Base-by-base conservation (phyloP, 2,888 invertebrate species). In the Xestia xanthographa region DNA sequence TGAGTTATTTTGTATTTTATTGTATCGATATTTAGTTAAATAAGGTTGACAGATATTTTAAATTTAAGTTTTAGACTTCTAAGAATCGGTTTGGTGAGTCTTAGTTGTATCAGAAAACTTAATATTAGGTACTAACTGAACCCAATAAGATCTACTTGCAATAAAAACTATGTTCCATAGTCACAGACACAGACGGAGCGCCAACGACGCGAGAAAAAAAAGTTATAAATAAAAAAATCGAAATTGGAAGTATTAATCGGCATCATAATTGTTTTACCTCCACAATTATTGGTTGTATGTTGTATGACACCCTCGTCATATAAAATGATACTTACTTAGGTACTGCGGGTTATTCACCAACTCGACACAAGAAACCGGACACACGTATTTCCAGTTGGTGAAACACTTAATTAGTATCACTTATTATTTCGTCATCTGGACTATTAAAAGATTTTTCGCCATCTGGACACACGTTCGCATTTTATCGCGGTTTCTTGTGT, bases 81-180 rank as follows among this genome's bases (percentile, higher is more conserved):
- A 41, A 45, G 29, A 26, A 70, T 62, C 20, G 17, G 34, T 60
- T 69, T 66, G 26, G 22, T 43, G 20, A 48, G 9, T 34, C 12
- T 77, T 76, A 56, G 38, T 41, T 53, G 68, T 62, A 65, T 82
- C 60, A 70, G 82, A 69, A 75, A 69, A 76, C 17, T 14, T 58
- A 34, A 58, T 17, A n/a, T 34, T 41, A 63, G 63, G n/a, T 48
- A 60, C 8, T 8, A 41, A 48, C 6, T 65, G n/a, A 43, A 50
- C 4, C 3, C 6, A 14, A 9, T 34, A 38, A 34, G 34, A 20
- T 17, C 4, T 41, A 60, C 1, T n/a, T 75, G 8, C 5, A 38
- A 26, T 17, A 63, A 17, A 48, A 48, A 41, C 41, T 41, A n/a
- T n/a, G 22, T 43, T 5, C 5, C 20, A 20, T 2, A 63, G 48